A percentile compares a stretch with the other conserved stretches of the same genome.
Conservation (phyloP, 1,140 invertebrate species). For the Pseudomyrmex pallidus region DNA sequence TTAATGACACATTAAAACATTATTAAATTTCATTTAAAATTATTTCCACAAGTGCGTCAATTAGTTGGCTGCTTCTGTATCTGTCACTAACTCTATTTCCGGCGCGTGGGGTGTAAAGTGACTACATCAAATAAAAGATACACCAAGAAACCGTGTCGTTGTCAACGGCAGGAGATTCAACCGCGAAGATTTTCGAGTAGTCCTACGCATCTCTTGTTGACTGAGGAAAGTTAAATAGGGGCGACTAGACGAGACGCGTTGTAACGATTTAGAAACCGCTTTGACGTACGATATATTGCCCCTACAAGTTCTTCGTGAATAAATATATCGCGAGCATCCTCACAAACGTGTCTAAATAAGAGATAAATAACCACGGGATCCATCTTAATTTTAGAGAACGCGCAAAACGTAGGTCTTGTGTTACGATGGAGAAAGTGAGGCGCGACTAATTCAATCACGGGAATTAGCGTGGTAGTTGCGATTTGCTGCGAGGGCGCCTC, state of each 20-base stretch:
- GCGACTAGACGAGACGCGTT: conserved; percentile 25
- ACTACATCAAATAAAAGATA: conserved; percentile 3
- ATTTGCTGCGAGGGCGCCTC: conserved; percentile 76
- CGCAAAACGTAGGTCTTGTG: conserved; percentile 73
- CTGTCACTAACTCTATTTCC: background rate
- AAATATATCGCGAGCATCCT: conserved; percentile 45
- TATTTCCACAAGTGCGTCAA: background rate
- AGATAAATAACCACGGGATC: conserved; percentile 45
- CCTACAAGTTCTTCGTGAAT: conserved; percentile 30
- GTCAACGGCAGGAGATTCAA: conserved; percentile 15
- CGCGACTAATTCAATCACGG: conserved; percentile 83
- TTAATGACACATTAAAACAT: background rate
- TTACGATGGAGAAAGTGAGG: conserved; percentile 31
- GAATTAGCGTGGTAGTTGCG: conserved; percentile 77
- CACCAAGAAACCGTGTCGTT: background rate
- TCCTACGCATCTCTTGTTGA: conserved; percentile 28
- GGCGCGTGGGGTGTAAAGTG: background rate
- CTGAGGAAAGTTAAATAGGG: conserved; percentile 57
- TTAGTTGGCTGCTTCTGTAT: background rate
- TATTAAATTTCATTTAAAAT: background rate
- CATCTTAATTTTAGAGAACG: conserved; percentile 80
- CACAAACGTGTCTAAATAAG: conserved; percentile 9
- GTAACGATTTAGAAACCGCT: conserved; percentile 38
- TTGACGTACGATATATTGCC: conserved; percentile 23
- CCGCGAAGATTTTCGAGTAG: conserved; percentile 11